A percentile compares a stretch with the other conserved stretches of the same genome.
Conservation (phyloP, 2,888 invertebrate species). For the Drosophila nr. perissopoda region DNA sequence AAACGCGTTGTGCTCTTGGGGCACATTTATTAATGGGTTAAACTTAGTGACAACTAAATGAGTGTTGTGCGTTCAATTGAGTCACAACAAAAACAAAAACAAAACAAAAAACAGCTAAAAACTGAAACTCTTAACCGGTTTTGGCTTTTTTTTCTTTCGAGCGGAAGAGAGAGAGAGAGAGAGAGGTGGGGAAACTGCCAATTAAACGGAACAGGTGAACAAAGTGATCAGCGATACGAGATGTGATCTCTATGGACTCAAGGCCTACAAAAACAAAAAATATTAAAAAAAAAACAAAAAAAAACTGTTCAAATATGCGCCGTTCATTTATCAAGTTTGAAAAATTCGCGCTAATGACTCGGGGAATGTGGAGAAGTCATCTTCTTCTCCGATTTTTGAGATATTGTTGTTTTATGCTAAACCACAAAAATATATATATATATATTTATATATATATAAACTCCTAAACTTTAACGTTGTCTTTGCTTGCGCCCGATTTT, state of each 20-base stretch:
- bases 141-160: background rate
- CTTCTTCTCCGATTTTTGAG: slow-evolving; percentile 30
- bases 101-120: slow-evolving; percentile 8
- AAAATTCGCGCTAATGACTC: slow-evolving; percentile 66
- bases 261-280: slow-evolving; percentile 1
- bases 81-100: slow-evolving; percentile 43
- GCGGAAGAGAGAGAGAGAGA: background rate
- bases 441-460: background rate
- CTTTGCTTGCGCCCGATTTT: slow-evolving; percentile 50
- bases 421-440: slow-evolving; percentile 8
- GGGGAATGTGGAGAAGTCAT: slow-evolving; percentile 51
- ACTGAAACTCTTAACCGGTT: slow-evolving; percentile 8
- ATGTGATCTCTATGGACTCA: slow-evolving; percentile 21
- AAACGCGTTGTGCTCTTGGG: slow-evolving; percentile 18
- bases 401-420: slow-evolving; percentile 76
- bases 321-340: slow-evolving; percentile 59
- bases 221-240: slow-evolving; percentile 42
- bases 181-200: slow-evolving; percentile 35
- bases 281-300: slow-evolving; percentile 16
- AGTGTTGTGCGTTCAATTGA: slow-evolving; percentile 58
- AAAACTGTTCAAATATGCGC: slow-evolving; percentile 49
- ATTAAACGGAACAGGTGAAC: slow-evolving; percentile 78
- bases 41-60: slow-evolving; percentile 78
- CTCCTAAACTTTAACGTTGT: background rate
- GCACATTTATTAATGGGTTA: slow-evolving; percentile 64